Base-by-base conservation (phyloP, 2,888 invertebrate genomes). In the Quadroppia sp. region DNA sequence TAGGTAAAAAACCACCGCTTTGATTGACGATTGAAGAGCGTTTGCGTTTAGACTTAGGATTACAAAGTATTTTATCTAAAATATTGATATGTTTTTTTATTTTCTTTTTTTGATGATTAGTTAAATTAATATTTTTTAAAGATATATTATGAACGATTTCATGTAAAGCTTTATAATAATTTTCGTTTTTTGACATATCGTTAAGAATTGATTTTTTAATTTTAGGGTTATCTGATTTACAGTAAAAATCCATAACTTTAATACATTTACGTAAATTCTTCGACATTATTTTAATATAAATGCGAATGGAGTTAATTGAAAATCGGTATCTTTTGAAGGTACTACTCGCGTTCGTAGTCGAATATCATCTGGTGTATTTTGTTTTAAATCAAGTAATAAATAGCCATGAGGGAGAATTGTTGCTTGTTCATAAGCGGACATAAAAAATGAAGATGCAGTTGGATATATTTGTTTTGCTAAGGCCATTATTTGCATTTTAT, bases 301-400 rank as follows among this genome's bases (percentile, higher is more conserved):
- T 0, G 32, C 75, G 48, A 2, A 25, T 3, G 13, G 25, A 17
- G 28, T 56, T 17, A 15, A 56, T 45, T 71, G 45, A 56, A 11
- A 64, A 36, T 30, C 20, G n/a, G n/a, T n/a, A n/a, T n/a, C n/a
- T n/a, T n/a, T n/a, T n/a, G n/a, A 9, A 2, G 64, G 40, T 20
- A 64, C 40, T 20, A 64, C 40, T 1, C n/a, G 2, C 0, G 64
- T 28, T 17, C 77, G 67, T 15, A 76, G 71, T 2, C 77, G 25
- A 20, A 71, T 71, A 20, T 74, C 53, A 25, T 77, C 77, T 1
- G 72, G 28, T 4, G 77, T 77, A 3, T 72, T 53, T 23, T 77
- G 77, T 36, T 77, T 76, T 32, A 78, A 69, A 71, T 79, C 76
- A 2, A 77, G 48, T 2, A 78, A 59, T 45, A 78, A 67, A 76